Conservation (phyloP, 2,113 vertebrate genomes). For the Hippotragus niger region DNA sequence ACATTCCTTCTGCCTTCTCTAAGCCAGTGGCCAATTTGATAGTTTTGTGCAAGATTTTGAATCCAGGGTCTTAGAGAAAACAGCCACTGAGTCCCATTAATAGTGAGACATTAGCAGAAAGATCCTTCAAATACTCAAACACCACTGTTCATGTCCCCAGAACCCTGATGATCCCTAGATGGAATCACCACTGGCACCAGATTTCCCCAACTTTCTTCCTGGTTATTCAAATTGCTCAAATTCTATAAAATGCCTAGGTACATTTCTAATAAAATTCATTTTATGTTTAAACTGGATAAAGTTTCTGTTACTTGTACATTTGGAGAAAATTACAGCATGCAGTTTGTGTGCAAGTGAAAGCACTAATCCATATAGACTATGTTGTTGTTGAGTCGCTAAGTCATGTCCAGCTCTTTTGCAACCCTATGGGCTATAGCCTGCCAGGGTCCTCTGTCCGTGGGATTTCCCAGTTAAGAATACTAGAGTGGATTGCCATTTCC, state of each 20-base stretch:
- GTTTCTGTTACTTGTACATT: neutral
- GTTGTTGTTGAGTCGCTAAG: fast-evolving
- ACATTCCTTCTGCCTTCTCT: neutral
- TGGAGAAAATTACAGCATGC: neutral
- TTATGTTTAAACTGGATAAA: neutral
- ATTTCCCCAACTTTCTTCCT: neutral
- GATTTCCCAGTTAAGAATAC: neutral
- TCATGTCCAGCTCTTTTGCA: neutral
- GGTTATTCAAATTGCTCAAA: neutral
- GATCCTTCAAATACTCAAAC: neutral
- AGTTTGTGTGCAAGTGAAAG: neutral
- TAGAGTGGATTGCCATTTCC: neutral
- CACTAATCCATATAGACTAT: neutral
- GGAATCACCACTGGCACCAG: neutral
- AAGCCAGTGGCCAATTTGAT: neutral
- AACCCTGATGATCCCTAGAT: too few relatives aligned
- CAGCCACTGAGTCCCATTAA: neutral
- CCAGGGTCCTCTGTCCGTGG: neutral
- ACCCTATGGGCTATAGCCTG: neutral
- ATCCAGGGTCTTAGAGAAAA: neutral
- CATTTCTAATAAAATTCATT: neutral
- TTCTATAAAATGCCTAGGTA: neutral
- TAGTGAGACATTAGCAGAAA: neutral
- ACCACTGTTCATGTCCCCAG: neutral
- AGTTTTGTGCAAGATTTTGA: neutral